Evolutionary conservation across 2,797 vertebrate species (phyloP).

Genomic region (Cyclopterus lumpus): DNA sequence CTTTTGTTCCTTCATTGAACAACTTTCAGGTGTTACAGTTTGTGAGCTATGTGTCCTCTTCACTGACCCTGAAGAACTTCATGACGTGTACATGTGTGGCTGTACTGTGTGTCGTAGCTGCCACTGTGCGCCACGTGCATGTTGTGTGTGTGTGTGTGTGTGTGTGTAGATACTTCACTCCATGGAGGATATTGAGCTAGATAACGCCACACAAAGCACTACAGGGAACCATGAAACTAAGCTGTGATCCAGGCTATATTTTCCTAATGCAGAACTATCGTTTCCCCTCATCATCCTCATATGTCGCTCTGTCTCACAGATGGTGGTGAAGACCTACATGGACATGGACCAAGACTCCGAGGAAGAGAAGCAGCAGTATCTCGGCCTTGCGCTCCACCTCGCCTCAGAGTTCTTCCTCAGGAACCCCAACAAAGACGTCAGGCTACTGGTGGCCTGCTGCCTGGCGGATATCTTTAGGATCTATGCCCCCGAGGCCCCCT

Average conservation of each 20-base stretch:
- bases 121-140: not conserved
- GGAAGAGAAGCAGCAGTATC: conserved; percentile 99
- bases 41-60: not conserved
- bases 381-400: conserved; percentile 96
- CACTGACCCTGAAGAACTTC: not conserved
- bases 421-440: conserved; percentile 99
- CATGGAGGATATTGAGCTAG: too few species aligned
- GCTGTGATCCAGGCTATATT: not conserved
- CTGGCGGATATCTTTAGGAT: conserved; percentile 99
- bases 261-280: not conserved
- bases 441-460: conserved; percentile 98
- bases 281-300: not conserved
- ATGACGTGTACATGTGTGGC: not conserved
- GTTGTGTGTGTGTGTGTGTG: too few species aligned
- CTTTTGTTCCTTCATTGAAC: not conserved
- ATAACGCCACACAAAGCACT: not conserved
- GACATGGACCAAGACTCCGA: conserved; percentile 99
- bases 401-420: conserved; percentile 99
- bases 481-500: conserved; percentile 98
- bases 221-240: not conserved
- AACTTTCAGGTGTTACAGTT: not conserved
- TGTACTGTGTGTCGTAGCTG: not conserved
- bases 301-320: conserved; percentile 78
- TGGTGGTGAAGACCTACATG: conserved; percentile 99
- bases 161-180: too few species aligned